phyloP scores from a whole-genome alignment of 2,113 vertebrate genomes.

The Oncorhynchus kisutch region DNA sequence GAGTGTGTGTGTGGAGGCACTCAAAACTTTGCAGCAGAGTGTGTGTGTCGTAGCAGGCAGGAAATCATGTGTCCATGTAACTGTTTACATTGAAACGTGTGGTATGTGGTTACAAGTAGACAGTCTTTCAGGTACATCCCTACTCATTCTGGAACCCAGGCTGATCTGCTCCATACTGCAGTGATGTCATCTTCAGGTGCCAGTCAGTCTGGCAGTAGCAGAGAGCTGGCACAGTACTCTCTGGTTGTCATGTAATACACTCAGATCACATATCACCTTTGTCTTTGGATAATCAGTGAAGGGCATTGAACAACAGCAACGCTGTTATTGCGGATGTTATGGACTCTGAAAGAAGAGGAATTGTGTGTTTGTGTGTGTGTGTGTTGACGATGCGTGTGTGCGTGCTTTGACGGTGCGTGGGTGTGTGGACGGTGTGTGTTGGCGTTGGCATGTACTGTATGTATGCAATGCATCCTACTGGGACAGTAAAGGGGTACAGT shows the following conservation, averaged over 20 bases:
- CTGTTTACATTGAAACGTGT: too few species aligned
- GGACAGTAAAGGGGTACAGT: background rate
- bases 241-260: background rate
- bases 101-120: too few species aligned
- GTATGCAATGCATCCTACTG: background rate
- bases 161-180: background rate
- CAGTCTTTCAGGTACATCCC: too few species aligned
- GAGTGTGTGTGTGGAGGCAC: too few species aligned
- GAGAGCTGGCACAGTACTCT: background rate
- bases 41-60: background rate
- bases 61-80: background rate
- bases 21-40: too few species aligned
- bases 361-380: too few species aligned
- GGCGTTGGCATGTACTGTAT: too few species aligned
- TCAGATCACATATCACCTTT: background rate
- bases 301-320: background rate
- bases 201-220: background rate
- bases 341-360: too few species aligned
- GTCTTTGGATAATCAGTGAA: background rate
- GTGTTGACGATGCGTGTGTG: background rate
- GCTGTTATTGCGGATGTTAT: too few species aligned
- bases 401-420: too few species aligned
- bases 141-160: too few species aligned
- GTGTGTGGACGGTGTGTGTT: too few species aligned
- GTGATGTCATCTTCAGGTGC: background rate